Percentiles rank a stretch among this genome's conserved stretches.
Evolutionary conservation across 2,888 invertebrate species (phyloP).

Genomic region (Drosophila mimica): DNA sequence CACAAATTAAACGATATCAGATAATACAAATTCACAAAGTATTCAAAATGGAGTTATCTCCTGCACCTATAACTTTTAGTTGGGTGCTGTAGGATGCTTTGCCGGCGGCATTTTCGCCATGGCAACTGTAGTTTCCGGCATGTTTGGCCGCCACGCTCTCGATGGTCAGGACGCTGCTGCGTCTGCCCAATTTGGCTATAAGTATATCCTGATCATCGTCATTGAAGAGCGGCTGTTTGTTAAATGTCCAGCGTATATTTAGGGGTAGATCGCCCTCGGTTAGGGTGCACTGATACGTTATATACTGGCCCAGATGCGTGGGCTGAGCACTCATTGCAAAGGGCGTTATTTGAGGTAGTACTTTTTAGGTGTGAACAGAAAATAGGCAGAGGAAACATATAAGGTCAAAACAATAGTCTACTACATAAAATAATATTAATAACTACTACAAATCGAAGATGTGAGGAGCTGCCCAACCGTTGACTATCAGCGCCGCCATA

Average conservation of each 20-base stretch:
- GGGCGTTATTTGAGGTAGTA: slow-evolving; percentile 86
- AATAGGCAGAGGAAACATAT: slow-evolving; percentile 16
- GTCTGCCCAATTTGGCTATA: slow-evolving; percentile 87
- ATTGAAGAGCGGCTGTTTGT: slow-evolving; percentile 83
- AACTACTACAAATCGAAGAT: slow-evolving; percentile 29
- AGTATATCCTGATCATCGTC: slow-evolving; percentile 85
- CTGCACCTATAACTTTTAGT: slow-evolving; percentile 90
- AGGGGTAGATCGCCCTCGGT: slow-evolving; percentile 89
- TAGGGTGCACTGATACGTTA: slow-evolving; percentile 87
- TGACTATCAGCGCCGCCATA: slow-evolving; percentile 86
- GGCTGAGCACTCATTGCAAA: slow-evolving; percentile 87
- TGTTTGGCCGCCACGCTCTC: slow-evolving; percentile 89
- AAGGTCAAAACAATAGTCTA: slow-evolving; percentile 8
- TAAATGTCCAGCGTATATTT: slow-evolving; percentile 88
- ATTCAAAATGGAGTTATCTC: slow-evolving; percentile 12
- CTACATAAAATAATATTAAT: slow-evolving; percentile 11
- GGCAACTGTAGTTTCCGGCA: slow-evolving; percentile 91
- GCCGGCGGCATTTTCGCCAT: slow-evolving; percentile 90
- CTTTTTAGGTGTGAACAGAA: slow-evolving; percentile 41
- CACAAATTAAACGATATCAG: slow-evolving; percentile 31
- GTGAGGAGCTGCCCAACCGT: slow-evolving; percentile 83
- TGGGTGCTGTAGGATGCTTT: slow-evolving; percentile 88
- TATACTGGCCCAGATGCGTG: slow-evolving; percentile 87
- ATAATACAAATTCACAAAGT: slow-evolving; percentile 24
- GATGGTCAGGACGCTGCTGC: slow-evolving; percentile 89